Base-by-base conservation (phyloP, 2,888 invertebrate genomes). In the Didymodactylos carnosus region DNA sequence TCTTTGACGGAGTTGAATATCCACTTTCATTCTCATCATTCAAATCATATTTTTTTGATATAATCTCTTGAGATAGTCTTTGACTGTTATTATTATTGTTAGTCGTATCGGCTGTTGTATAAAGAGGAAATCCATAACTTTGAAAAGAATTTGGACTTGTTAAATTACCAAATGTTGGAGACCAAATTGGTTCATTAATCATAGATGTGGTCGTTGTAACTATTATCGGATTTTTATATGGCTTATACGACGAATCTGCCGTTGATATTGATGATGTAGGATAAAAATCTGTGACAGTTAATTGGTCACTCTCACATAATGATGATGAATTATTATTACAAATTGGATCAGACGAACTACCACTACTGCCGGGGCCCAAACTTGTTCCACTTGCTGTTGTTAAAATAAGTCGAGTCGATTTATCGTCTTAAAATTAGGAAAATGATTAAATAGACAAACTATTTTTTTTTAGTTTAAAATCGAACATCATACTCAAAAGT, bases 1-100 rank as follows among this genome's bases (percentile, higher is more conserved):
- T 41, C 39, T 71, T 39, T 62, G 71, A 74, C 27, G 74, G 71
- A 23, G 74, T 74, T 39, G 71, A 74, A 39, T 71, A 74, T 3
- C 71, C 71, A 62, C 62, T 74, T 39, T 74, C 74, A 13, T 46
- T 46, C 6, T 35, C 35, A 62, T 62, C 19, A n/a, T 62, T 62
- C n/a, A 1, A n/a, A 19, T 8, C 11, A 29, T 53, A 16, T 53
- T 53, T 53, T 29, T 29, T 53, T 29, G 53, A 53, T 29, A 53
- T 29, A 29, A 53, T 53, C 29, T 53, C 53, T 6, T 53, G 53
- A 14, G 29, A n/a, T n/a, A n/a, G n/a, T n/a, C n/a, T n/a, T n/a
- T n/a, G n/a, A n/a, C n/a, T n/a, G n/a, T n/a, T n/a, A n/a, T n/a
- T n/a, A n/a, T n/a, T n/a, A n/a, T n/a, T n/a, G n/a, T n/a, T n/a